phyloP scores from a whole-genome alignment of 1,140 invertebrate genomes.

The Schlechtendalia chinensis region DNA sequence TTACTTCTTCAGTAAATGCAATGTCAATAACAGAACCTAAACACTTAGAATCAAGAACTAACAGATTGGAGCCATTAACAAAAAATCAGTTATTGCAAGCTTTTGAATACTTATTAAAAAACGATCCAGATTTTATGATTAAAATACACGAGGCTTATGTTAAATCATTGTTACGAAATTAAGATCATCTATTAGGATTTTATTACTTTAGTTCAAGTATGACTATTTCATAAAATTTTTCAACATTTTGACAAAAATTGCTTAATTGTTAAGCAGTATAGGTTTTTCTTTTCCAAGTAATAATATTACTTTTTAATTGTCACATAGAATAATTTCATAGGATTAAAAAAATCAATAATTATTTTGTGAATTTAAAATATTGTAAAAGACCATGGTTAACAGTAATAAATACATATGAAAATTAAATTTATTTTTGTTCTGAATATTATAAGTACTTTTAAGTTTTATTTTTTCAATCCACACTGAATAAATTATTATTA shows the following conservation, averaged over 20 bases:
- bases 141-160: constrained; percentile 88
- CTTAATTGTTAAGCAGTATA: constrained; percentile 21
- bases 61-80: constrained; percentile 68
- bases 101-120: constrained; percentile 80
- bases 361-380: constrained; percentile 11
- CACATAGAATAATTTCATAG: not conserved
- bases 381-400: not conserved
- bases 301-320: not conserved
- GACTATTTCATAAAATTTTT: not conserved
- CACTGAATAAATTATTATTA: not conserved
- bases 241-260: constrained; percentile 10
- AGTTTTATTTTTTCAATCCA: constrained; percentile 1
- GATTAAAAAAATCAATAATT: not conserved
- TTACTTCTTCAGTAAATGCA: constrained; percentile 42
- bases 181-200: constrained; percentile 25
- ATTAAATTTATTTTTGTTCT: constrained; percentile 6
- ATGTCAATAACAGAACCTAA: constrained; percentile 34
- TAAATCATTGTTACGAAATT: constrained; percentile 62
- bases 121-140: constrained; percentile 80
- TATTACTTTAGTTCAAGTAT: constrained; percentile 37
- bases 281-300: not conserved
- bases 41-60: constrained; percentile 2
- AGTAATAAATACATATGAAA: not conserved
- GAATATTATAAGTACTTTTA: not conserved
- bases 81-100: constrained; percentile 84